phyloP scores from a whole-genome alignment of 2,113 vertebrate genomes.

The Hymenochirus boettgeri region DNA sequence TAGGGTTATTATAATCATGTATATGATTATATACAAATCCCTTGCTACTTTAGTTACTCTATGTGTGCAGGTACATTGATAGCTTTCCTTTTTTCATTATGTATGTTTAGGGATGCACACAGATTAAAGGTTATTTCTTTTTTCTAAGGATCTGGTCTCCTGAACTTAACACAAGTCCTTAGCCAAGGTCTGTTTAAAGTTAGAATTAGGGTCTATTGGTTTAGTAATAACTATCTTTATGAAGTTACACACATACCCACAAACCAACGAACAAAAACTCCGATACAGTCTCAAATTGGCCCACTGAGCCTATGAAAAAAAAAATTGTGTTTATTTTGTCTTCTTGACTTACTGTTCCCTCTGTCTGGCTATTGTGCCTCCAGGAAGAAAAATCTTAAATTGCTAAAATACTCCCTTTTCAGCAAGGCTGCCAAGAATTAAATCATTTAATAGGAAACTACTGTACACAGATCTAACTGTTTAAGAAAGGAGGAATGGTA shows the following conservation, averaged over 20 bases:
- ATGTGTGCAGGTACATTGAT: too few species aligned
- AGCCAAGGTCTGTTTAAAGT: conserved; percentile 25
- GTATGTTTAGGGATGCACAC: too few species aligned
- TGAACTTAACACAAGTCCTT: neutral
- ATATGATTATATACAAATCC: too few species aligned
- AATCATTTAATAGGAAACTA: conserved; percentile 59
- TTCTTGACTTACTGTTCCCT: conserved; percentile 66
- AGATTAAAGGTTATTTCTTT: too few species aligned
- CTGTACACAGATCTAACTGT: conserved; percentile 48
- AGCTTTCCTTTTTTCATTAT: too few species aligned
- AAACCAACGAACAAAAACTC: conserved; percentile 33
- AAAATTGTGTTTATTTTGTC: conserved; percentile 76
- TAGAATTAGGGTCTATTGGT: conserved; percentile 22
- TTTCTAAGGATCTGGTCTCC: too few species aligned
- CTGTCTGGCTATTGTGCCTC: conserved; percentile 69
- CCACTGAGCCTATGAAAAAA: conserved; percentile 55
- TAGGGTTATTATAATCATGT: too few species aligned
- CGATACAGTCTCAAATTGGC: conserved; percentile 54
- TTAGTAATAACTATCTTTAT: conserved; percentile 35
- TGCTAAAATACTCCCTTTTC: conserved; percentile 55
- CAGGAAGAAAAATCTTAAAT: conserved; percentile 65
- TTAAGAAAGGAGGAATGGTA: conserved; percentile 24
- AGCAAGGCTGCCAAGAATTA: conserved; percentile 63
- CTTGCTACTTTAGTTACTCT: too few species aligned
- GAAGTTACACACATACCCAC: conserved; percentile 17